Evolutionary conservation across 2,113 vertebrate genomes (phyloP).

Genomic region (Cricetomys ansorgei): DNA sequence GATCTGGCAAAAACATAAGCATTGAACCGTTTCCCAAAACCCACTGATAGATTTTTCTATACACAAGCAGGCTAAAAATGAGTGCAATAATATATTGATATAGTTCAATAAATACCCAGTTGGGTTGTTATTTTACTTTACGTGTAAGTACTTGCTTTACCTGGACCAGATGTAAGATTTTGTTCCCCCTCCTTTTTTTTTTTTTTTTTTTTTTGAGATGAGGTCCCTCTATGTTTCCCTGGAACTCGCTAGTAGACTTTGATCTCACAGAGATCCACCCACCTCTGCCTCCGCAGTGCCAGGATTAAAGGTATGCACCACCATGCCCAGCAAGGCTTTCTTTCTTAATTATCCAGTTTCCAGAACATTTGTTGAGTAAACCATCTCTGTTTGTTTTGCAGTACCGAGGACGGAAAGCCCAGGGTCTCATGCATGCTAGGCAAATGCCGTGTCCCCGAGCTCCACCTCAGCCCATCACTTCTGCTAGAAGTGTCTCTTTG

Average conservation of each 20-base stretch:
- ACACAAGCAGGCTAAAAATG: not conserved
- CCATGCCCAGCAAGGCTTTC: not conserved
- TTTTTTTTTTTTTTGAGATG: not conserved
- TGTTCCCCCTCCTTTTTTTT: not conserved
- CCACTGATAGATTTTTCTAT: not conserved
- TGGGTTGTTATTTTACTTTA: not conserved
- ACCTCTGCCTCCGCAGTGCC: not conserved
- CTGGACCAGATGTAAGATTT: not conserved
- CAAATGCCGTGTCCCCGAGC: not conserved
- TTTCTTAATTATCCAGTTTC: not conserved
- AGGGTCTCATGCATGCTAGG: not conserved
- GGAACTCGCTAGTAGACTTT: not conserved
- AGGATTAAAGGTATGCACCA: not conserved
- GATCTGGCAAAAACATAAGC: not conserved
- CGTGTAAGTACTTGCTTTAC: not conserved
- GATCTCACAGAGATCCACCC: not conserved
- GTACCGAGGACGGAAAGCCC: not conserved
- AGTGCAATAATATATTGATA: not conserved
- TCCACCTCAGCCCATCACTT: not conserved
- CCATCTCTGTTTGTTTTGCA: not conserved
- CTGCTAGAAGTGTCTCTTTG: not conserved
- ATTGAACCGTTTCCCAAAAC: not conserved
- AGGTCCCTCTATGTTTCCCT: not conserved
- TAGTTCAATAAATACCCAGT: not conserved
- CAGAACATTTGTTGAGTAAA: not conserved